Conservation (phyloP, 2,113 vertebrate genomes). For the Amphiprion percula region DNA sequence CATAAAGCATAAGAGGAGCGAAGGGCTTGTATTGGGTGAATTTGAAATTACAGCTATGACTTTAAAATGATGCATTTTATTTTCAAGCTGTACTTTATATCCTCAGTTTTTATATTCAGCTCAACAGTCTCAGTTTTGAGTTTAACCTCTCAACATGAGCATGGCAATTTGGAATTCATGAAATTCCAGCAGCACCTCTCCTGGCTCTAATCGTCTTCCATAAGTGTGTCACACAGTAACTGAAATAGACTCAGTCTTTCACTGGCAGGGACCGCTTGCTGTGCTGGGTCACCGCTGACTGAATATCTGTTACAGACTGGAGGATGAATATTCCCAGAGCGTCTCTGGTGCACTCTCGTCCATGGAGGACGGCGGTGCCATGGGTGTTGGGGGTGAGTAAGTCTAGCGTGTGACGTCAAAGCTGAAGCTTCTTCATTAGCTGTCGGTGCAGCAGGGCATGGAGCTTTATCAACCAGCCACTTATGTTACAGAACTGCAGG, state of each 20-base stretch:
- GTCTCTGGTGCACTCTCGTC: constrained; percentile 1
- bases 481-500: constrained; percentile 13
- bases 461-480: constrained; percentile 35
- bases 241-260: constrained; percentile 26
- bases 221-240: constrained; percentile 37
- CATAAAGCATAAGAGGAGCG: no score
- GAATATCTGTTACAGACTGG: constrained; percentile 34
- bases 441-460: constrained; percentile 18
- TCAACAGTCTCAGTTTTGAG: background rate
- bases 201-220: constrained; percentile 20
- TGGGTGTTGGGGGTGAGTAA: constrained; percentile 30
- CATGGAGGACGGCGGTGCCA: constrained; percentile 10
- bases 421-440: constrained; percentile 49
- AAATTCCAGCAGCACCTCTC: constrained; percentile 8
- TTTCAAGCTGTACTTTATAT: background rate
- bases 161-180: constrained; percentile 10
- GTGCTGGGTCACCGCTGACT: constrained; percentile 43
- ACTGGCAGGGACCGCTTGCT: constrained; percentile 1
- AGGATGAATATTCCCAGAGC: constrained; percentile 17
- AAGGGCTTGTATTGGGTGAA: background rate
- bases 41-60: constrained; percentile 3
- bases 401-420: constrained; percentile 48
- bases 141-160: background rate
- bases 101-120: background rate
- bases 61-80: background rate